Base-by-base conservation (phyloP, 2,888 invertebrate species). In the Yponomeuta cagnagella region DNA sequence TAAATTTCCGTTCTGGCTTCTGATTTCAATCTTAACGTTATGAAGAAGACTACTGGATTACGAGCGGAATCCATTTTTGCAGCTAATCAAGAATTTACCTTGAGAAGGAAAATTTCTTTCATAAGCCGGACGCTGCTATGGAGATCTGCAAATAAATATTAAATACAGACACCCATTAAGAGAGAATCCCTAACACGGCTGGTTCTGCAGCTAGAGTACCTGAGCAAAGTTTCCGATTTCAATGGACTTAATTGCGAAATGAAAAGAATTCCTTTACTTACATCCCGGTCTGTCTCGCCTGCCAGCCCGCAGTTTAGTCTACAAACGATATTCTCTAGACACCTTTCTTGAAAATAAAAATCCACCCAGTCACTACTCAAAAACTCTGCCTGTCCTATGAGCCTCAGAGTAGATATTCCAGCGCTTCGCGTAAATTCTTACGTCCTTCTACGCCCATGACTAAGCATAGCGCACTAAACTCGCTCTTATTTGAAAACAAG, bases 181-280 rank as follows among this genome's bases (percentile, higher is more conserved):
- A 58, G 52, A 58, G 52, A 58, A 58, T 58, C 15, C 15, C 52
- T 58, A 58, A 58, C 15, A 12, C 52, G 15, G 52, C 6, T 58
- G 3, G 3, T 8, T 8, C 52, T 52, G 15, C 52, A 58, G 15
- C 52, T 15, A 15, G 52, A 58, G 52, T 43, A 43, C 52, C 52
- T 15, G 52, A 58, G 15, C 52, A 58, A 63, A 65, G 67, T 71
- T 52, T 67, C 33, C 52, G 79, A 82, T 86, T 87, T 84, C 86
- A 87, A 85, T 86, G 83, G 78, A 84, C 78, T 82, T 86, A 86
- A 87, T 87, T 87, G 85, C 86, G 85, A 86, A 87, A 85, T 85
- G 84, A 85, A 83, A 86, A 83, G 83, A 82, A 85, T 86, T 83
- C 83, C 79, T 82, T 85, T 83, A 87, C 86, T 85, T 83, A 85